Base-by-base conservation (phyloP, 2,888 invertebrate species). In the Aricia artaxerxes region DNA sequence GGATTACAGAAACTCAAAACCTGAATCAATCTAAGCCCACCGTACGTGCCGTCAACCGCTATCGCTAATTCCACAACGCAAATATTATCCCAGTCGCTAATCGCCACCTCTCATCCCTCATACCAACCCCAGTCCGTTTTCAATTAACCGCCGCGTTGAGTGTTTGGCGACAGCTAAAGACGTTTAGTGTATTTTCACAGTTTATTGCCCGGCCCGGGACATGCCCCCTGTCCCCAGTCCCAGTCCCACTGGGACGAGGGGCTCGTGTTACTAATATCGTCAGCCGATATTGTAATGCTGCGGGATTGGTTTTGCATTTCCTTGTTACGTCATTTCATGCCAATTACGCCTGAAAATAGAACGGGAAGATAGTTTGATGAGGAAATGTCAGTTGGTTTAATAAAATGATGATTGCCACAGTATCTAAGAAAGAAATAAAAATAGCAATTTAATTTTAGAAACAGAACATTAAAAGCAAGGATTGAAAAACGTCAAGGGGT, bases 101-200 rank as follows among this genome's bases (percentile, higher is more conserved):
- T 61, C 61, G 64, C 31, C 2, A 9, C 24, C 81, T 80, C 82
- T 78, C 73, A 31, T 83, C 13, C 79, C 81, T 82, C 78, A 2
- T 6, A 81, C 87, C 87, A 79, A 78, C 75, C 80, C 79, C 83
- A 85, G 86, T 87, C 88, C 85, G 83, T 90, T 91, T 92, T 91
- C 93, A 93, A 93, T 92, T 92, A 93, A 90, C 88, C 86, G 86
- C 85, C 16, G 92, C 91, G 92, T 88, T 60, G 83, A 85, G 85
- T 84, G 85, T 84, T 84, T 84, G 85, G 84, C 84, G 86, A 84
- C 86, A 84, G 83, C 83, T 83, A 83, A 83, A 85, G 87, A 87
- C 88, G 86, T 87, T 88, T 89, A 87, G 86, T 86, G 85, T 84
- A 81, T 84, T 84, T 85, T 85, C 85, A 83, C 83, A 83, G 82